Conservation (phyloP, 2,888 invertebrate species). For the Tipula confusa region DNA sequence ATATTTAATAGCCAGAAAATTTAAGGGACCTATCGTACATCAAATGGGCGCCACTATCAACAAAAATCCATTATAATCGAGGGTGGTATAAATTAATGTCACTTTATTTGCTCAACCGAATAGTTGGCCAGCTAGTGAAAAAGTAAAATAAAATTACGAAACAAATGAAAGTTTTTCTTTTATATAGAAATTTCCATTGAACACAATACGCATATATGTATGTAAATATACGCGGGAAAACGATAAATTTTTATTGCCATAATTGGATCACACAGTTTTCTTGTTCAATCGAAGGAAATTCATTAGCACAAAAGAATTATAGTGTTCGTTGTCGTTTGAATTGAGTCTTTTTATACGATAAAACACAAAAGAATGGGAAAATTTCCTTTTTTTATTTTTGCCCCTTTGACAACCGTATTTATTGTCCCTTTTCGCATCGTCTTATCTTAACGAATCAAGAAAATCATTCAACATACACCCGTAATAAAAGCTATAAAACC, state of each 20-base stretch:
- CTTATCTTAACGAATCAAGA: not conserved
- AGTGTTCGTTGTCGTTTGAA: not conserved
- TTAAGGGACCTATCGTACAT: too few relatives aligned
- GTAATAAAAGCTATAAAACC: not conserved
- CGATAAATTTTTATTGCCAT: not conserved
- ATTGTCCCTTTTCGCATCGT: not conserved
- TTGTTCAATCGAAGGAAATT: not conserved
- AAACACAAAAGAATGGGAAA: not conserved
- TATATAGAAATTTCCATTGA: too few relatives aligned
- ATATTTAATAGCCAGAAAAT: too few relatives aligned
- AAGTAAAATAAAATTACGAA: too few relatives aligned
- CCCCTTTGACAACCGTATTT: not conserved
- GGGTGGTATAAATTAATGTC: too few relatives aligned
- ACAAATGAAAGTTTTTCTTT: too few relatives aligned
- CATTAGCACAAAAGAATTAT: not conserved
- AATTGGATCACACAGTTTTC: not conserved
- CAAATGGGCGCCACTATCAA: too few relatives aligned
- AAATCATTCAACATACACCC: not conserved
- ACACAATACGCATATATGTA: not conserved
- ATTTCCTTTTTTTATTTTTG: not conserved
- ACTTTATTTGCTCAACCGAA: too few relatives aligned
- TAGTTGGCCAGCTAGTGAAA: too few relatives aligned
- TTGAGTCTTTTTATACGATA: not conserved
- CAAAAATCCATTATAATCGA: too few relatives aligned
- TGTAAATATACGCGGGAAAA: too few relatives aligned